Evolutionary conservation across 2,797 vertebrate genomes (phyloP).

Genomic region (Crypturellus tataupa): DNA sequence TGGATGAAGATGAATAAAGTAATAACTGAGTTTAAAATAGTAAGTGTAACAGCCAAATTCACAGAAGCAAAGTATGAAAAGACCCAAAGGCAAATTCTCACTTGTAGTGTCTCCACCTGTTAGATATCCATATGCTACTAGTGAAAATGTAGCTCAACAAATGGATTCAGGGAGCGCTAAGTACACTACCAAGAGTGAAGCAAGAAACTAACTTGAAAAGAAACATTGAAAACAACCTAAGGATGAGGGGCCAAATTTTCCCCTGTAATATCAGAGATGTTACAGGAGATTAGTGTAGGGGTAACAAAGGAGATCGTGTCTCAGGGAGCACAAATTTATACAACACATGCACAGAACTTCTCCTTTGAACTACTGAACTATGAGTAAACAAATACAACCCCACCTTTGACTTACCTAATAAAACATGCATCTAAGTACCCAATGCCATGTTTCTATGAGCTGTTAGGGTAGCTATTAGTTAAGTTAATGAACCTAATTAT

Average conservation of each 20-base stretch:
- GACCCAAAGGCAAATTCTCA: slow-evolving; percentile 64
- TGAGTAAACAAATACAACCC: slow-evolving; percentile 54
- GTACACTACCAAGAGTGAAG: not conserved
- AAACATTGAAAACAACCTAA: not conserved
- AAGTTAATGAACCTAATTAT: slow-evolving; percentile 52
- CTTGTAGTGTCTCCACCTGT: slow-evolving; percentile 47
- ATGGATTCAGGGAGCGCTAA: not conserved
- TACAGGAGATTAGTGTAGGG: not conserved
- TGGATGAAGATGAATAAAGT: slow-evolving; percentile 19
- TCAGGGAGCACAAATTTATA: not conserved
- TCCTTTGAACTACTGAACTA: slow-evolving; percentile 55
- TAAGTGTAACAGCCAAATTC: slow-evolving; percentile 48
- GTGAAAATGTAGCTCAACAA: slow-evolving; percentile 47
- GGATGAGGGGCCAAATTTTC: not conserved
- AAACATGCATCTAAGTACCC: slow-evolving; percentile 25
- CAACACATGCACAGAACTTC: slow-evolving; percentile 7
- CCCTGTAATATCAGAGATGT: not conserved
- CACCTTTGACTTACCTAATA: slow-evolving; percentile 33
- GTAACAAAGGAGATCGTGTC: slow-evolving; percentile 2
- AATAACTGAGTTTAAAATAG: not conserved
- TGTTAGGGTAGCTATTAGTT: slow-evolving; percentile 47
- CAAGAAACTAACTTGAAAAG: slow-evolving; percentile 7
- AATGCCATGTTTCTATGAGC: slow-evolving; percentile 13
- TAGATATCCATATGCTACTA: slow-evolving; percentile 60
- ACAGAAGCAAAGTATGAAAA: slow-evolving; percentile 39